Evolutionary conservation across 2,888 invertebrate genomes (phyloP).

Genomic region (Polyommatus icarus): DNA sequence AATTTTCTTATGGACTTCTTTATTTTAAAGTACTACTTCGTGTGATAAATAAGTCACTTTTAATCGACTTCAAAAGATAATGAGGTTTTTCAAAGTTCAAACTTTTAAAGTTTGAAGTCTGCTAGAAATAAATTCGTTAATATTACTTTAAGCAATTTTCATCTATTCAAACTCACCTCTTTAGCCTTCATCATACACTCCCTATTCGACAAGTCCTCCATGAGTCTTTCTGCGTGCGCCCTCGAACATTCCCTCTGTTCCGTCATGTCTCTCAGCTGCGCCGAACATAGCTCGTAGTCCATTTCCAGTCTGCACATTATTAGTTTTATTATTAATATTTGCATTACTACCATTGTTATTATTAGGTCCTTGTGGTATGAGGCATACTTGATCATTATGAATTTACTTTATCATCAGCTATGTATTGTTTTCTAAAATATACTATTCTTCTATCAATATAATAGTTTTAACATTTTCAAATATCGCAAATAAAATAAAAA

Average conservation of each 20-base stretch:
- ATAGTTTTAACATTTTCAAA: too few species aligned
- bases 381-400: background rate
- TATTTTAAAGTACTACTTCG: too few species aligned
- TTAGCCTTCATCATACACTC: conserved; percentile 76
- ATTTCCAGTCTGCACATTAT: conserved; percentile 75
- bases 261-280: conserved; percentile 80
- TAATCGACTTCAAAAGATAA: too few species aligned
- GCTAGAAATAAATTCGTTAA: too few species aligned
- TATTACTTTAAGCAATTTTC: too few species aligned
- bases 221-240: conserved; percentile 70
- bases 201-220: conserved; percentile 62
- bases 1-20: too few species aligned
- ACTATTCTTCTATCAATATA: too few species aligned
- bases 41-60: too few species aligned
- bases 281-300: conserved; percentile 82
- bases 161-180: conserved; percentile 62
- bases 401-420: background rate
- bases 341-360: background rate
- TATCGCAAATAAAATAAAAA: too few species aligned
- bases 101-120: too few species aligned
- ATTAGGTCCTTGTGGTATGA: background rate
- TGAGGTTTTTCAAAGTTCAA: too few species aligned
- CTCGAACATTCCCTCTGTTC: conserved; percentile 79
- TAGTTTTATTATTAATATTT: background rate
- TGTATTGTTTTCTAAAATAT: too few species aligned